Base-by-base conservation (phyloP, 2,797 vertebrate species). In the Phyllotis vaccarum region DNA sequence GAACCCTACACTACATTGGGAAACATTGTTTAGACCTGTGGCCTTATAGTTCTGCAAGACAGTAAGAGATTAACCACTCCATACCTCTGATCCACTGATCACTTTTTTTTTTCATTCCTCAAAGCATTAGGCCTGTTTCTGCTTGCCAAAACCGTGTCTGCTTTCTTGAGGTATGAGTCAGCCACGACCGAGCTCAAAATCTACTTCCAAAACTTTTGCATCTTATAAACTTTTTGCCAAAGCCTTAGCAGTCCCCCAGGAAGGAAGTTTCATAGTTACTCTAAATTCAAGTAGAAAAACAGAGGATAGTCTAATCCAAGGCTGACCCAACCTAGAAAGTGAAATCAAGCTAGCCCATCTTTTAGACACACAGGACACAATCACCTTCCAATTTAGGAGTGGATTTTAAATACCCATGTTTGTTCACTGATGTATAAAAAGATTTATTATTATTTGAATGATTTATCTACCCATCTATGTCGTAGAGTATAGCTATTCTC, bases 151-250 rank as follows among this genome's bases (percentile, higher is more conserved):
- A 72, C 24, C 60, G 11, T 40, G 1, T 24, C n/a, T 24, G 66
- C 79, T 96, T 96, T 68, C 66, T 89, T 66, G 94, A 98, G 79
- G 43, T 89, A 85, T 1, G 10, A 56, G 90, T 34, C 49, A 31
- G 43, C 29, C 29, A 27, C 60, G 40, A 70, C 43, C 54, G 29
- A 34, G 83, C 31, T 86, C 90, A 80, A 96, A 96, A 93, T 90
- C 83, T 70, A 96, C 94, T 96, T 96, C 96, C 94, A 96, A 97
- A 88, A 78, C 95, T 95, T 86, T 95, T 64, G 34, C 24, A 46
- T 37, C 92, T 34, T 93, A 58, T 60, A 66, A 66, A 81, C 95
- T 97, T 97, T 75, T 95, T 87, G 78, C 89, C 86, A 95, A 93
- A 95, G 80, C 80, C 66, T 74, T 92, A 66, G 24, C 68, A 87